Conservation (phyloP, 2,797 vertebrate genomes). For the Clarias pachynema region DNA sequence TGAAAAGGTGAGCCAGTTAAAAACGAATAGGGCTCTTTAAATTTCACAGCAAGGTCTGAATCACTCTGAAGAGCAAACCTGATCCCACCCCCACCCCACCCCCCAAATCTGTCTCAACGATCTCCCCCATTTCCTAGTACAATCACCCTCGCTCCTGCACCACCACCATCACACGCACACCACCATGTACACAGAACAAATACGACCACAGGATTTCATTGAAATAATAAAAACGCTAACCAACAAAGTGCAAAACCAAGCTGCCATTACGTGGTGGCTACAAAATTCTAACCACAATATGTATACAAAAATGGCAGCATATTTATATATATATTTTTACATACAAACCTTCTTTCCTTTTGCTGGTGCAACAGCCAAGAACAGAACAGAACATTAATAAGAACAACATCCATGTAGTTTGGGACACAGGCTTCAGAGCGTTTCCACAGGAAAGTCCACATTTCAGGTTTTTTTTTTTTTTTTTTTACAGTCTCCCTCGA, state of each 20-base stretch:
- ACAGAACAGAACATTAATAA: conserved; percentile 41
- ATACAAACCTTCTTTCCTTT: conserved; percentile 36
- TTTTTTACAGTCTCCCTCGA: conserved; percentile 14
- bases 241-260: conserved; percentile 58
- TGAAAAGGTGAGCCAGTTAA: conserved; percentile 18
- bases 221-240: conserved; percentile 54
- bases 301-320: conserved; percentile 47
- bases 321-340: conserved; percentile 7
- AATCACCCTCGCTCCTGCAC: conserved; percentile 8
- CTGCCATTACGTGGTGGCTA: conserved; percentile 52
- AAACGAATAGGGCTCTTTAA: conserved; percentile 15
- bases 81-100: background rate
- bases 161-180: conserved; percentile 1
- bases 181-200: conserved; percentile 51
- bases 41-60: conserved; percentile 49
- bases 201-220: conserved; percentile 56
- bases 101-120: background rate
- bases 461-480: conserved; percentile 11
- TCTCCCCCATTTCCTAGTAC: background rate
- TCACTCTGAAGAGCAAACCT: conserved; percentile 27
- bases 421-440: conserved; percentile 46
- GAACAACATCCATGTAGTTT: conserved; percentile 46
- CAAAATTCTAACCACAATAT: conserved; percentile 49
- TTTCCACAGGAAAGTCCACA: conserved; percentile 62
- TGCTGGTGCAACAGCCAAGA: conserved; percentile 50